phyloP scores from a whole-genome alignment of 1,140 invertebrate species.

The Eciton burchellii region DNA sequence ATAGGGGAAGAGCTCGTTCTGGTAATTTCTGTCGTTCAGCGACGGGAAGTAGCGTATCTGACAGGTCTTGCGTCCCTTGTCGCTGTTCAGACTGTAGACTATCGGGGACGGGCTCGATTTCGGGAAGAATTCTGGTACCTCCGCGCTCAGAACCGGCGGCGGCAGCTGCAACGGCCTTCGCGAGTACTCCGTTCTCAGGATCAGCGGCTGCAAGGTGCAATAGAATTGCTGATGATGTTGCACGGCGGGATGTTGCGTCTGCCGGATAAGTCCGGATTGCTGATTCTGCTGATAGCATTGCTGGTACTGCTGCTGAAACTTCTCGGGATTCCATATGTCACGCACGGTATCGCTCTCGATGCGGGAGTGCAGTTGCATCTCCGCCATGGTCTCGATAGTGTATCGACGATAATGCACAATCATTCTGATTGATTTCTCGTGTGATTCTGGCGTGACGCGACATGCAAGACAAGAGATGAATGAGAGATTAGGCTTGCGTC shows the following conservation, averaged over 20 bases:
- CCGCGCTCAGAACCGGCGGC: constrained; percentile 74
- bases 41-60: constrained; percentile 74
- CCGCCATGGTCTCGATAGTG: constrained; percentile 72
- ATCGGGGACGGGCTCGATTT: constrained; percentile 64
- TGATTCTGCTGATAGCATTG: constrained; percentile 52
- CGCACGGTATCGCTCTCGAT: constrained; percentile 73
- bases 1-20: constrained; percentile 73
- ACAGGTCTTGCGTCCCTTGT: constrained; percentile 56
- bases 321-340: constrained; percentile 72
- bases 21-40: constrained; percentile 68
- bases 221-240: constrained; percentile 67
- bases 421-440: constrained; percentile 29
- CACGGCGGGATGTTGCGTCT: constrained; percentile 35
- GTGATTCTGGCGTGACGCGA: background rate
- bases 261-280: constrained; percentile 11
- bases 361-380: constrained; percentile 76
- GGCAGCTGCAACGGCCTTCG: constrained; percentile 27
- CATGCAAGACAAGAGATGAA: background rate
- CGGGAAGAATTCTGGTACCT: constrained; percentile 83
- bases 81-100: constrained; percentile 27
- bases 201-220: constrained; percentile 61
- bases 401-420: constrained; percentile 70
- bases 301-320: constrained; percentile 31
- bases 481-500: background rate
- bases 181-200: constrained; percentile 62